These are phyloP conservation scores for Discoglossus pictus DNA, from an alignment of 2,797 vertebrate species.

Conservation along the genomic window DNA sequence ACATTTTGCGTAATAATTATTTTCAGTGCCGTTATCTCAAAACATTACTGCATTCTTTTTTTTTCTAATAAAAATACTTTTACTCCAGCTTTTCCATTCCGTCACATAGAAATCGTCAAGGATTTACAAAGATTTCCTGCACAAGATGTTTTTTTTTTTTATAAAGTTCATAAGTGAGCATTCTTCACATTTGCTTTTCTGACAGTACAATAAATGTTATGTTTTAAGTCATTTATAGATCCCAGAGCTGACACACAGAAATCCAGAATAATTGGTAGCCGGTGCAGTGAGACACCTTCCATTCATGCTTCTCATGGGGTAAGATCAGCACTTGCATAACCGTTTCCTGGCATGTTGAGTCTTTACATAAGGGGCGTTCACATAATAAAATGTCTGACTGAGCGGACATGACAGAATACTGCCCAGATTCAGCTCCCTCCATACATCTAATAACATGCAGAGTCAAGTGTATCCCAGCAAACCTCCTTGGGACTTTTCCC, in stretches of 20 bases:
- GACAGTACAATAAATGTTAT: slow-evolving; percentile 33
- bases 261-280: slow-evolving; percentile 39
- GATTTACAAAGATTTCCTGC: slow-evolving; percentile 37
- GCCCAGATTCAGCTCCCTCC: slow-evolving; percentile 12
- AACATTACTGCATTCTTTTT: too few species aligned
- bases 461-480: not conserved
- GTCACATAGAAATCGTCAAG: slow-evolving; percentile 20
- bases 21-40: too few species aligned
- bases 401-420: slow-evolving; percentile 33
- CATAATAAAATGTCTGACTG: slow-evolving; percentile 28
- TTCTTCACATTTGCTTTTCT: slow-evolving; percentile 21
- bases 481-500: too few species aligned
- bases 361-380: slow-evolving; percentile 43
- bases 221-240: slow-evolving; percentile 41
- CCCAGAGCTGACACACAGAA: slow-evolving; percentile 36
- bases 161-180: slow-evolving; percentile 20
- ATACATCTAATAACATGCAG: not conserved
- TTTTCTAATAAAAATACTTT: not conserved
- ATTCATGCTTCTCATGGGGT: slow-evolving; percentile 30
- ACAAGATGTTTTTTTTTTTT: slow-evolving; percentile 7
- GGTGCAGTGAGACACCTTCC: slow-evolving; percentile 28
- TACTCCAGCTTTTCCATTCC: slow-evolving; percentile 25
- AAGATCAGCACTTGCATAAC: slow-evolving; percentile 40
- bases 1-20: too few species aligned
- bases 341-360: slow-evolving; percentile 35